phyloP scores from a whole-genome alignment of 2,113 vertebrate species.

The Bettongia penicillata region DNA sequence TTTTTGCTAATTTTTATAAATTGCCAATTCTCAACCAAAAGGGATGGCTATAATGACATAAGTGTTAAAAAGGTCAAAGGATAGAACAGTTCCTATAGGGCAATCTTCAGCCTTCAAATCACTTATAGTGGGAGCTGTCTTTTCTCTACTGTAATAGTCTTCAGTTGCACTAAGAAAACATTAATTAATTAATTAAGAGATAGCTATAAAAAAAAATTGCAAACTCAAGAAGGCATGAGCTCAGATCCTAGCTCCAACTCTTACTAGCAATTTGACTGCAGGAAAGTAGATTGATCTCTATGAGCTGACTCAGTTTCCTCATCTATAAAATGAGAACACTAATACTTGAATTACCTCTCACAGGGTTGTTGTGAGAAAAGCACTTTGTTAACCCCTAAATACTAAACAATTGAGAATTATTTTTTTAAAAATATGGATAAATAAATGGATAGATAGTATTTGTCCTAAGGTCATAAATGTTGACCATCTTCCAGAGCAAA shows the following conservation, averaged over 20 bases:
- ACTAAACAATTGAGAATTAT: neutral
- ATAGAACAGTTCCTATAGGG: neutral
- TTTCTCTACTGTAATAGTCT: neutral
- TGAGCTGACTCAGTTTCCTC: neutral
- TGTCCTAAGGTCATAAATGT: neutral
- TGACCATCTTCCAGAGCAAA: neutral
- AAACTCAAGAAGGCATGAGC: neutral
- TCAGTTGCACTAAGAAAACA: neutral
- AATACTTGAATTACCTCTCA: neutral
- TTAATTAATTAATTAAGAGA: neutral
- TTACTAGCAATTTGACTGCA: neutral
- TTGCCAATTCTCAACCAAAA: conserved; percentile 36
- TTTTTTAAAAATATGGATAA: no score
- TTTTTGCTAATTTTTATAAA: conserved; percentile 67
- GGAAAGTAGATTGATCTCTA: neutral
- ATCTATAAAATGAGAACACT: neutral
- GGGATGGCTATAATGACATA: neutral
- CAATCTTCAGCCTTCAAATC: neutral
- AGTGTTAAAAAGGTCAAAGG: neutral
- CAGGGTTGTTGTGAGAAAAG: neutral
- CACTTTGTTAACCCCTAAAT: neutral
- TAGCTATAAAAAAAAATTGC: neutral
- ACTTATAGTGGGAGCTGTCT: neutral
- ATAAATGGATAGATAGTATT: neutral
- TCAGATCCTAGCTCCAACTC: neutral